Evolutionary conservation across 2,797 vertebrate genomes (phyloP).

Genomic region (Valencia hispanica): DNA sequence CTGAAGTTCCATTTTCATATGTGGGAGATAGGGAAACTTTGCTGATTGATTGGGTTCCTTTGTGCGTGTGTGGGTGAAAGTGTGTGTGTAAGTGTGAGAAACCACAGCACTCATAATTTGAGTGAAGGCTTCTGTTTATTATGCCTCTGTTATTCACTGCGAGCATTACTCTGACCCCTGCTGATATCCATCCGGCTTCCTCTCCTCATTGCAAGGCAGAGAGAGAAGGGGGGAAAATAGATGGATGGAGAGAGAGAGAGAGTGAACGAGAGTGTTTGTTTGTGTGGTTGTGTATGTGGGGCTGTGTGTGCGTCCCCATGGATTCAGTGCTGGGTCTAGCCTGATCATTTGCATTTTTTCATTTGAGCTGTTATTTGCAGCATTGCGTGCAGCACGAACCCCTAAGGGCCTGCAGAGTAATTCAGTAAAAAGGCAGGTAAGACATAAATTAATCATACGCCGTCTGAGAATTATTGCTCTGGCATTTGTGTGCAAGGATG

Average conservation of each 20-base stretch:
- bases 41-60: constrained; percentile 95
- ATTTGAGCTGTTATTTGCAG: constrained; percentile 83
- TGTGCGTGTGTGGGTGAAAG: constrained; percentile 62
- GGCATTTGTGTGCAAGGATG: constrained; percentile 16
- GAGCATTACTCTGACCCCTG: constrained; percentile 77
- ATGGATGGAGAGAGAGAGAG: constrained; percentile 38
- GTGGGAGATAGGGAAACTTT: constrained; percentile 91
- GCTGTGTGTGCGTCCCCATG: constrained; percentile 65
- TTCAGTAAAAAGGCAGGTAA: constrained; percentile 81
- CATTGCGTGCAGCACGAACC: constrained; percentile 70
- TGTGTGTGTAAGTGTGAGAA: constrained; percentile 33
- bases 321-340: constrained; percentile 69
- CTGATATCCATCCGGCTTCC: constrained; percentile 77
- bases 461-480: constrained; percentile 69
- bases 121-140: constrained; percentile 79
- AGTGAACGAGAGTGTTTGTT: constrained; percentile 50
- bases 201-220: constrained; percentile 54
- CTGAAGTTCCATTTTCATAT: constrained; percentile 96
- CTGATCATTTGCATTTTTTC: constrained; percentile 82
- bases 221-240: constrained; percentile 27
- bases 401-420: constrained; percentile 69
- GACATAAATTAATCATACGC: constrained; percentile 81
- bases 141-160: constrained; percentile 77
- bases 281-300: constrained; percentile 37
- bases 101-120: constrained; percentile 76